These are phyloP conservation scores for Hirtodrosophila cameraria DNA, from an alignment of 2,888 invertebrate genomes.

Conservation along the genomic window DNA sequence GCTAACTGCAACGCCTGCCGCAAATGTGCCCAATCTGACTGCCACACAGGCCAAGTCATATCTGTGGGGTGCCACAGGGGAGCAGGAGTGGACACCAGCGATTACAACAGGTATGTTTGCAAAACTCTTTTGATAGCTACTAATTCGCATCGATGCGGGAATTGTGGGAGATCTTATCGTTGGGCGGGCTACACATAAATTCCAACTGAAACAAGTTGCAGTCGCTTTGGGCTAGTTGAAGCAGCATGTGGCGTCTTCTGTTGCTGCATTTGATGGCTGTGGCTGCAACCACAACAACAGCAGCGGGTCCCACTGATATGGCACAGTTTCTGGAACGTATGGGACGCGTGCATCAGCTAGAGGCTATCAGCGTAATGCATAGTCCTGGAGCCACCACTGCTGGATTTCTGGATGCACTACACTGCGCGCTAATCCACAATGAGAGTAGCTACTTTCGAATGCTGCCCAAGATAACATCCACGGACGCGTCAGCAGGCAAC, in stretches of 20 bases:
- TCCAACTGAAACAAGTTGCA: slow-evolving; percentile 5
- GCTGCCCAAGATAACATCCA: slow-evolving; percentile 42
- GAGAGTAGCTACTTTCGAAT: slow-evolving; percentile 38
- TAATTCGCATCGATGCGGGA: slow-evolving; percentile 22
- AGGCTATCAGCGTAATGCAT: slow-evolving; percentile 37
- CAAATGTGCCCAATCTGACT: slow-evolving; percentile 60
- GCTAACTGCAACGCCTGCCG: slow-evolving; percentile 56
- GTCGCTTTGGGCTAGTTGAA: slow-evolving; percentile 6
- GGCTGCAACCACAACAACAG: slow-evolving; percentile 1
- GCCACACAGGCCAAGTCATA: slow-evolving; percentile 84
- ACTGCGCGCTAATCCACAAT: slow-evolving; percentile 14
- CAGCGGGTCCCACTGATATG: slow-evolving; percentile 27
- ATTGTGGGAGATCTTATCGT: slow-evolving; percentile 37
- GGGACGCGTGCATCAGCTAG: slow-evolving; percentile 39
- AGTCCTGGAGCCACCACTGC: slow-evolving; percentile 21
- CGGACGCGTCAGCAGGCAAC: not conserved
- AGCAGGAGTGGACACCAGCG: slow-evolving; percentile 98
- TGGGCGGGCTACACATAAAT: slow-evolving; percentile 5
- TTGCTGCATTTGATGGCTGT: slow-evolving; percentile 13
- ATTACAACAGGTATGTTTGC: slow-evolving; percentile 91
- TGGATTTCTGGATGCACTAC: slow-evolving; percentile 35
- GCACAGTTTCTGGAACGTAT: slow-evolving; percentile 44
- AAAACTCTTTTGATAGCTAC: slow-evolving; percentile 11
- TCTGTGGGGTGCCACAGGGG: slow-evolving; percentile 97
- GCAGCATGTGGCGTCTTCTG: slow-evolving; percentile 28